These are phyloP conservation scores for Patella ulyssiponensis DNA, from an alignment of 2,888 invertebrate species.

Conservation along the genomic window DNA sequence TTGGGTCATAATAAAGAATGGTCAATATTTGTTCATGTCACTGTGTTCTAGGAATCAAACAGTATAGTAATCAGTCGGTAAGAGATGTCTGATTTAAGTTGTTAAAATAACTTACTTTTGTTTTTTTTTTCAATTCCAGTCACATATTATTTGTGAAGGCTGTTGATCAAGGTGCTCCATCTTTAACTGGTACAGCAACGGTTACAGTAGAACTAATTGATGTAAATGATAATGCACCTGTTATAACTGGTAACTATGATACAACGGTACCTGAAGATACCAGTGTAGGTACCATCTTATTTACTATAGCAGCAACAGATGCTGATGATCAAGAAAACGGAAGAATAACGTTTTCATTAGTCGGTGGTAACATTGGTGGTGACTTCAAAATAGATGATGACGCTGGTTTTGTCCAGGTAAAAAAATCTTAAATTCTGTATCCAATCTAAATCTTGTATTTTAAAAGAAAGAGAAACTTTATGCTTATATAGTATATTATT, in stretches of 20 bases:
- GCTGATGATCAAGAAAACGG: constrained; percentile 51
- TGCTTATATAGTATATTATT: not conserved
- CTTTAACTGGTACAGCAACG: constrained; percentile 51
- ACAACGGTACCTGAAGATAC: constrained; percentile 49
- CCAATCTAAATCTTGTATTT: not conserved
- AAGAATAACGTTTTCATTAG: constrained; percentile 49
- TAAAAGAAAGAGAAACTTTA: not conserved
- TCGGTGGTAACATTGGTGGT: constrained; percentile 51
- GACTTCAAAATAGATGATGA: constrained; percentile 53
- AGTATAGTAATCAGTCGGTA: too few relatives aligned
- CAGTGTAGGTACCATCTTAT: constrained; percentile 45
- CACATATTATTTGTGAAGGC: constrained; percentile 51
- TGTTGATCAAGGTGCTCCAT: constrained; percentile 45
- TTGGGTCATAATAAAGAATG: too few relatives aligned
- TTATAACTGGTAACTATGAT: constrained; percentile 47
- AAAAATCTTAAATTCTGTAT: not conserved
- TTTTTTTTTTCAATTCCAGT: constrained; percentile 40
- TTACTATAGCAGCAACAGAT: constrained; percentile 53
- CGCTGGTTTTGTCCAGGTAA: constrained; percentile 46
- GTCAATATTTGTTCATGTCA: too few relatives aligned
- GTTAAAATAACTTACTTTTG: too few relatives aligned
- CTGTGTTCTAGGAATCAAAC: too few relatives aligned
- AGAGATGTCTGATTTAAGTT: too few relatives aligned
- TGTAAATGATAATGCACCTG: constrained; percentile 62
- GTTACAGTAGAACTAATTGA: constrained; percentile 53